Base-by-base conservation (phyloP, 2,113 vertebrate genomes). In the Cisticola juncidis region DNA sequence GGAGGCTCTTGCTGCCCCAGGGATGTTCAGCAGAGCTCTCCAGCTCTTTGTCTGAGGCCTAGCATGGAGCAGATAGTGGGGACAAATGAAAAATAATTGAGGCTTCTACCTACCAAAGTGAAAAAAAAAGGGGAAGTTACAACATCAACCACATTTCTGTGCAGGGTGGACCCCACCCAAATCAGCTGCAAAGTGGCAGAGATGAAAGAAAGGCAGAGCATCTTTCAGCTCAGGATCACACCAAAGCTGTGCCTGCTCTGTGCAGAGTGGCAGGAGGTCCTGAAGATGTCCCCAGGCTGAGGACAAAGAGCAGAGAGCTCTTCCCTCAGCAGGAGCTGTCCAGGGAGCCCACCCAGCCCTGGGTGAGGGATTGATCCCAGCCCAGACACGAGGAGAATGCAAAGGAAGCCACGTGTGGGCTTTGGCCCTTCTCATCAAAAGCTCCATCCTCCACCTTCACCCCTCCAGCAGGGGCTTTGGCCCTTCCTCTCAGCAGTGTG, bases 51-150 rank as follows among this genome's bases (percentile, higher is more conserved):
- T 36, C 53, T 18, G 45, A 53, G 84, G 81, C 61, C 81, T 73
- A 38, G 70, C 61, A 69, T 2, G 1, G 36, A 91, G 72, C 11
- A 40, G 68, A 58, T 45, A 10, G 29, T 3, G 21, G 53, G 65
- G 50, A 81, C 68, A 48, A 60, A 57, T 45, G 53, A 33, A 40
- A 80, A 87, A 54, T 14, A 61, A 94, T 31, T 21, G 77, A 74
- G 48, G 16, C 29, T 86, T 36, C 15, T 90, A 97, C 95, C 95
- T 93, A 96, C 31, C n/a, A 60, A 73, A 88, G 31, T 14, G 28
- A 14, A n/a, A 80, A 14, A n/a, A 80, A 94, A 95, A 57, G 60
- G 72, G 85, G 96, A 97, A 97, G 94, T 97, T 97, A 44, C 95
- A 86, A 86, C 93, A 97, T 50, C 74, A 94, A 97, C 94, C 92